phyloP scores from a whole-genome alignment of 2,888 invertebrate species.

The Sminthurinus aureus region DNA sequence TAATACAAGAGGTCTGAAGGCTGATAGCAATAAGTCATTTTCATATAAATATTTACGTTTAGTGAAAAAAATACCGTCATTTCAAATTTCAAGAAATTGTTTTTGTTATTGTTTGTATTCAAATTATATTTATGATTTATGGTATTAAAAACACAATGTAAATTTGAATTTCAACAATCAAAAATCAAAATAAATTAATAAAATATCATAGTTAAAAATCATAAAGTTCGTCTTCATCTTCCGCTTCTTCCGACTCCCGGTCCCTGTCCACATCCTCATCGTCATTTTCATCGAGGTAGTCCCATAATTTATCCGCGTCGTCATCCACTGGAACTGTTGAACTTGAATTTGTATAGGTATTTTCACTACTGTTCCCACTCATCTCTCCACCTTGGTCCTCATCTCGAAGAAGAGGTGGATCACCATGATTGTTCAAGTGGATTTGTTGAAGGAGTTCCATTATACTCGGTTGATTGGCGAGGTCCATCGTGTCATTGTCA shows the following conservation, averaged over 20 bases:
- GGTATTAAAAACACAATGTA: too few species aligned
- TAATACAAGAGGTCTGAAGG: too few species aligned
- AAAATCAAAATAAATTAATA: neutral
- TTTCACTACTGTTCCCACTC: neutral
- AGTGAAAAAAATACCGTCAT: too few species aligned
- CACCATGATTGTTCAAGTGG: slow-evolving; percentile 1
- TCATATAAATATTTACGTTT: too few species aligned
- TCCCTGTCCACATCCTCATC: slow-evolving; percentile 35
- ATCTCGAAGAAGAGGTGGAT: slow-evolving; percentile 25
- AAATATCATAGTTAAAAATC: slow-evolving; percentile 45
- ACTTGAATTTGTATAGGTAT: neutral
- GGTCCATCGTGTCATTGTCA: slow-evolving; percentile 45
- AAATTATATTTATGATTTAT: too few species aligned
- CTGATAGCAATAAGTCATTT: too few species aligned
- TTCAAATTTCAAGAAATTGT: too few species aligned
- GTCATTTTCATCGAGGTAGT: neutral
- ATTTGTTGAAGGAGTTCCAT: slow-evolving; percentile 39
- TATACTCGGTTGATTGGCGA: slow-evolving; percentile 46
- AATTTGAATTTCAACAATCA: neutral
- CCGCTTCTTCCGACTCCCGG: slow-evolving; percentile 38
- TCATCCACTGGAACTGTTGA: neutral
- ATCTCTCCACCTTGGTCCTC: neutral
- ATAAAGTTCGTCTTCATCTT: slow-evolving; percentile 52
- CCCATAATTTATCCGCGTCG: too few species aligned
- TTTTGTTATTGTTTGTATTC: too few species aligned